Base-by-base conservation (phyloP, 2,888 invertebrate genomes). In the Mythimna loreyi region DNA sequence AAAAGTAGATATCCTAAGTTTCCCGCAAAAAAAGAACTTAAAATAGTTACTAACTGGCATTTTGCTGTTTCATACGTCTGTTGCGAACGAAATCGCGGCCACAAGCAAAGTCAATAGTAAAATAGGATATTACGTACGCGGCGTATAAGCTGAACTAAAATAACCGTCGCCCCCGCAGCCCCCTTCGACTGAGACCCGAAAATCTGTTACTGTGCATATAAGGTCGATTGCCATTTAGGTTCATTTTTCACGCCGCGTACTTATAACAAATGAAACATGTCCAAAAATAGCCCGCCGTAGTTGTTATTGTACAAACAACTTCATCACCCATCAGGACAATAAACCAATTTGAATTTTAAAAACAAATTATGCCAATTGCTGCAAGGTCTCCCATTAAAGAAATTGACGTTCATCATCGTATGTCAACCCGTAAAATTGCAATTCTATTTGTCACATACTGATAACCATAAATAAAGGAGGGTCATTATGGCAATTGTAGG, bases 341-440 rank as follows among this genome's bases (percentile, higher is more conserved):
- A 33, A 67, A 71, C 25, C 75, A 71, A 75, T 71, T 71, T 75
- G 69, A 71, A 71, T 71, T 25, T 75, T 40, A 68, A 75, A 67
- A 70, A 71, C 75, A 75, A 71, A 75, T 75, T 71, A 67, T 56
- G 25, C 75, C 71, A 71, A 71, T 71, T 71, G 68, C 21, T 16
- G 30, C 71, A 71, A 71, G 71, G 71, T 68, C 70, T 55, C 74
- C 47, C 28, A 19, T 72, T 49, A 45, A 55, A 69, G 13, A 55
- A n/a, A 66, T 47, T 75, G 45, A 36, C 40, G 36, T 53, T 45
- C 28, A 19, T 19, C 11, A 28, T 36, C 52, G 19, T 47, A 40
- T 4, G 43, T 75, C 75, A 71, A 56, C 25, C 30, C 21, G 40
- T 71, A 49, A 68, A 56, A 67, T 68, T 25, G 4, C n/a, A 16